Conservation (phyloP, 2,888 invertebrate species). For the Troglohyphantes excavatus region DNA sequence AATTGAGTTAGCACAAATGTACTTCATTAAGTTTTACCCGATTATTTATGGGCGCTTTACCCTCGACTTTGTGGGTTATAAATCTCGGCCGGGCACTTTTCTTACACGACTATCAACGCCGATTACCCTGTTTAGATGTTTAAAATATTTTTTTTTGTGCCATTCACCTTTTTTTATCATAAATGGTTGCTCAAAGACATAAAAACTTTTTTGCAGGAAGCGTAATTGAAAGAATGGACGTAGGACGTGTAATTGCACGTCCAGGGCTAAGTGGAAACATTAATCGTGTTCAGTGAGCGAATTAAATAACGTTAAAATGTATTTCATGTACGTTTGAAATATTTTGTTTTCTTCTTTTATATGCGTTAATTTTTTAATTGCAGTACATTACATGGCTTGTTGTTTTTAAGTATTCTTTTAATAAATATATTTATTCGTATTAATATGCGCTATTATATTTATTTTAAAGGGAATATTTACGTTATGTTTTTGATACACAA, state of each 20-base stretch:
- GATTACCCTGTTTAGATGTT: conserved; percentile 51
- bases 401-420: too few relatives aligned
- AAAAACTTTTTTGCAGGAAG: conserved; percentile 20
- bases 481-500: too few relatives aligned
- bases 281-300: too few relatives aligned
- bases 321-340: too few relatives aligned
- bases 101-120: conserved; percentile 54
- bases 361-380: too few relatives aligned
- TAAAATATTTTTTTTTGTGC: conserved; percentile 27
- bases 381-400: too few relatives aligned
- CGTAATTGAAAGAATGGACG: conserved; percentile 54
- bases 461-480: too few relatives aligned
- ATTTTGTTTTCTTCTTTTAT: too few relatives aligned
- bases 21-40: conserved; percentile 71
- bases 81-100: conserved; percentile 56
- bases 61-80: conserved; percentile 41
- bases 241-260: background rate
- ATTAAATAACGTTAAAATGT: too few relatives aligned
- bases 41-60: conserved; percentile 74
- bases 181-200: background rate
- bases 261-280: background rate
- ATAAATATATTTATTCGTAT: too few relatives aligned
- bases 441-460: too few relatives aligned
- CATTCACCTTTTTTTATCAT: conserved; percentile 14
- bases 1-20: conserved; percentile 74